phyloP scores from a whole-genome alignment of 2,113 vertebrate genomes.

The Spea bombifrons region DNA sequence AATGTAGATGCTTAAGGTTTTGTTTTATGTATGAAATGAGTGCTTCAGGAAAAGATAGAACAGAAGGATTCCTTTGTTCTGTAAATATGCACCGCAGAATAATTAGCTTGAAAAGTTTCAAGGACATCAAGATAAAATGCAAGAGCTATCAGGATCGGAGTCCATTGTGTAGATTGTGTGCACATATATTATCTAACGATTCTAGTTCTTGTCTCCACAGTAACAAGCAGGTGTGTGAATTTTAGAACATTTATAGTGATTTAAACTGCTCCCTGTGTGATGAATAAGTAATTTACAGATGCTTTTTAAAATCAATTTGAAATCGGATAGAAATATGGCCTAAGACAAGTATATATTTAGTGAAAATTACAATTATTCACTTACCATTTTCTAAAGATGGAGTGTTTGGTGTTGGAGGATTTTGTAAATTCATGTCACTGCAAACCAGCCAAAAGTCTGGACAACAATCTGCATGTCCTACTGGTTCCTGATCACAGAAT shows the following conservation, averaged over 20 bases:
- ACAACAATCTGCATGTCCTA: slow-evolving; percentile 65
- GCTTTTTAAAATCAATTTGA: neutral
- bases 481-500: slow-evolving; percentile 57
- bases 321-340: no score
- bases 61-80: no score
- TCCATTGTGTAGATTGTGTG: neutral
- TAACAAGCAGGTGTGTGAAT: no score
- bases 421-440: slow-evolving; percentile 6
- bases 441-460: slow-evolving; percentile 68
- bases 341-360: no score
- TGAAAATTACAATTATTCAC: slow-evolving; percentile 16
- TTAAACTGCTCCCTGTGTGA: no score
- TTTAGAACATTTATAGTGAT: no score
- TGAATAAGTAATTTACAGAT: no score
- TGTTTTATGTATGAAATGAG: no score
- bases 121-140: neutral
- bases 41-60: no score
- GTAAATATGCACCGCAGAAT: no score
- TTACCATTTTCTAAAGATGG: slow-evolving; percentile 52
- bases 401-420: slow-evolving; percentile 13
- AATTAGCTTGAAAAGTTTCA: neutral
- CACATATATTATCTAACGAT: neutral
- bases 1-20: no score
- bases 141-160: neutral
- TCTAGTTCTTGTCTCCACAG: no score